Evolutionary conservation across 1,140 invertebrate species (phyloP).

Genomic region (Luehdorfia chinensis): DNA sequence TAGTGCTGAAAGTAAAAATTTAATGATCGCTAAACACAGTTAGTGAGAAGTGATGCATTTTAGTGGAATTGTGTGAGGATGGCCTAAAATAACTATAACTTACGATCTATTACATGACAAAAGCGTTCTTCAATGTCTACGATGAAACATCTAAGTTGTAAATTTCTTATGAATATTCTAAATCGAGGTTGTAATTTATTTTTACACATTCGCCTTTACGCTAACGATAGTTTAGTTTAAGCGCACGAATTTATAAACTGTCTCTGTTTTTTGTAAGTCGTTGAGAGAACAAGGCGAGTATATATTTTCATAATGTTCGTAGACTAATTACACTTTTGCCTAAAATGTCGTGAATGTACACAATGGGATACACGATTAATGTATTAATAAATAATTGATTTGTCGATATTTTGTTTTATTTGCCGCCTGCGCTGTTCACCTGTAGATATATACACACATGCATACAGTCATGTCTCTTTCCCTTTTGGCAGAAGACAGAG

Average conservation of each 20-base stretch:
- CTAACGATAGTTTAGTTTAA: constrained; percentile 39
- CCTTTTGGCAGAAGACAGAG: too few species aligned
- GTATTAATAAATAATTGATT: constrained; percentile 70
- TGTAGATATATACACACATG: too few species aligned
- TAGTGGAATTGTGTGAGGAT: too few species aligned
- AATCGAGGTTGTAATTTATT: constrained; percentile 17
- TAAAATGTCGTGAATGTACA: constrained; percentile 70
- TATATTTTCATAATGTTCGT: constrained; percentile 69
- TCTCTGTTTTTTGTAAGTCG: constrained; percentile 49
- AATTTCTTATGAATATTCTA: constrained; percentile 13
- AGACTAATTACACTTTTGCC: constrained; percentile 68
- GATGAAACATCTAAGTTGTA: constrained; percentile 1
- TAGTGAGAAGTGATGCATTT: too few species aligned
- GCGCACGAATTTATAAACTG: constrained; percentile 53
- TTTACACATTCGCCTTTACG: constrained; percentile 40
- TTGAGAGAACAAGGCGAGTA: constrained; percentile 52
- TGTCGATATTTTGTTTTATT: constrained; percentile 44
- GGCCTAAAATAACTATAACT: too few species aligned
- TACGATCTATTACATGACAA: too few species aligned
- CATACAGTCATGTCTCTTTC: too few species aligned
- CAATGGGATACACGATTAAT: constrained; percentile 73
- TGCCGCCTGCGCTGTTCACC: not conserved
- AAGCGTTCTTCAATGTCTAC: constrained; percentile 1
- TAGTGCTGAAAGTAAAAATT: too few species aligned
- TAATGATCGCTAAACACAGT: too few species aligned